A percentile compares a stretch with the other conserved stretches of the same genome.
phyloP scores from a whole-genome alignment of 2,797 vertebrate species.

The Chaunax sp. region DNA sequence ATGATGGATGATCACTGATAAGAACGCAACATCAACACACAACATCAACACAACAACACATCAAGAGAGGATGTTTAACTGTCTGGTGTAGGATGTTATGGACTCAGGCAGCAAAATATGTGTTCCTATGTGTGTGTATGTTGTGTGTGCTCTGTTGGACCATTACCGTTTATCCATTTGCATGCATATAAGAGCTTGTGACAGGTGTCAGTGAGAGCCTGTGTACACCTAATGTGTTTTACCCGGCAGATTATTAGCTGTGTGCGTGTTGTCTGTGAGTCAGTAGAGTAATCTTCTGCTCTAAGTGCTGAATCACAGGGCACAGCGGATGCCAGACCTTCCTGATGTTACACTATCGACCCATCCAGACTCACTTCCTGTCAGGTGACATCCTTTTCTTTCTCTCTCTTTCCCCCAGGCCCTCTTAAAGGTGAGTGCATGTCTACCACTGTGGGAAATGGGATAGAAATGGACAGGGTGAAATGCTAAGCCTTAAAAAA shows the following conservation, averaged over 20 bases:
- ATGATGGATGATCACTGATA: conserved; percentile 26
- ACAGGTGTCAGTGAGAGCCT: conserved; percentile 42
- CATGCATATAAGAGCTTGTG: conserved; percentile 35
- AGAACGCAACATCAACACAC: background rate
- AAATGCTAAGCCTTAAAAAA: conserved; percentile 48
- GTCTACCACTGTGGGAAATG: conserved; percentile 51
- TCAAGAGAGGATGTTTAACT: conserved; percentile 16
- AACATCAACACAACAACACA: background rate
- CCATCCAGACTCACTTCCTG: conserved; percentile 57
- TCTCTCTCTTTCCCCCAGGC: conserved; percentile 13
- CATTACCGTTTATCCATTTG: conserved; percentile 29
- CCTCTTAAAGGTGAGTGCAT: conserved; percentile 59
- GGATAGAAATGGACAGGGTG: conserved; percentile 25
- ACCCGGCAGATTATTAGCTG: conserved; percentile 52
- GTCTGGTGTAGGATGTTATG: conserved; percentile 5
- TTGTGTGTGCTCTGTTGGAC: background rate
- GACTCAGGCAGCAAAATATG: conserved; percentile 1
- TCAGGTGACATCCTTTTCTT: conserved; percentile 53
- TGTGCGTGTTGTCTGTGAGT: conserved; percentile 36
- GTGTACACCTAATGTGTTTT: conserved; percentile 55
- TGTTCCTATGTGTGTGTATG: background rate
- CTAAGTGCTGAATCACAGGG: conserved; percentile 74
- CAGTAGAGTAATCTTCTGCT: conserved; percentile 51
- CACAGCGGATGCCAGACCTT: conserved; percentile 66
- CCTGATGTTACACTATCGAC: conserved; percentile 57